These are phyloP conservation scores for Zaprionus bogoriensis DNA, from an alignment of 2,888 invertebrate genomes.

Conservation along the genomic window DNA sequence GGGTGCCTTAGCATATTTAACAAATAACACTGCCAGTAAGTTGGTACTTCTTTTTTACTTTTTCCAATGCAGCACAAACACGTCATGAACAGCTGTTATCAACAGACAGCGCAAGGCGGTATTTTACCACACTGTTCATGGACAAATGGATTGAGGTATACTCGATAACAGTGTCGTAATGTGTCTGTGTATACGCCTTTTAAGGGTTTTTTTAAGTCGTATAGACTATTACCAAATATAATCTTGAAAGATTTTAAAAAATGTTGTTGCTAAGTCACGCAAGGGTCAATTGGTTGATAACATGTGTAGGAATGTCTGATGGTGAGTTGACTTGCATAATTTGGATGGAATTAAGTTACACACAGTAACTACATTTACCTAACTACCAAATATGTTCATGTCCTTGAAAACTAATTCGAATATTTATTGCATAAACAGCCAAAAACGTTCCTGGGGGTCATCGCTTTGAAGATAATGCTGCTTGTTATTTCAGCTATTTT, in stretches of 20 bases:
- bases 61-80: conserved; percentile 30
- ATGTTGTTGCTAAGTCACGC: conserved; percentile 28
- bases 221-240: too few species aligned
- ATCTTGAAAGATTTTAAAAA: conserved; percentile 11
- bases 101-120: not conserved
- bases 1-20: conserved; percentile 36
- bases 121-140: conserved; percentile 39
- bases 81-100: conserved; percentile 61
- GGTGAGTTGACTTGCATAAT: not conserved
- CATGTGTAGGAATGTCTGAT: conserved; percentile 4
- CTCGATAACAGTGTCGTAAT: not conserved
- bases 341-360: not conserved
- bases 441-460: conserved; percentile 51
- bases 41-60: conserved; percentile 15
- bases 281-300: conserved; percentile 45
- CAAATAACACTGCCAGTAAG: conserved; percentile 1
- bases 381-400: not conserved
- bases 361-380: too few species aligned
- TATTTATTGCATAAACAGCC: not conserved
- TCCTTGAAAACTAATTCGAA: too few species aligned
- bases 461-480: conserved; percentile 59
- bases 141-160: conserved; percentile 7
- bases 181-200: too few species aligned
- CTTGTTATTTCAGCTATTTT: conserved; percentile 59
- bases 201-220: too few species aligned